Evolutionary conservation across 2,113 vertebrate species (phyloP), one percentile per base, ranked within the genome.

Genomic region (Rostratula benghalensis): DNA sequence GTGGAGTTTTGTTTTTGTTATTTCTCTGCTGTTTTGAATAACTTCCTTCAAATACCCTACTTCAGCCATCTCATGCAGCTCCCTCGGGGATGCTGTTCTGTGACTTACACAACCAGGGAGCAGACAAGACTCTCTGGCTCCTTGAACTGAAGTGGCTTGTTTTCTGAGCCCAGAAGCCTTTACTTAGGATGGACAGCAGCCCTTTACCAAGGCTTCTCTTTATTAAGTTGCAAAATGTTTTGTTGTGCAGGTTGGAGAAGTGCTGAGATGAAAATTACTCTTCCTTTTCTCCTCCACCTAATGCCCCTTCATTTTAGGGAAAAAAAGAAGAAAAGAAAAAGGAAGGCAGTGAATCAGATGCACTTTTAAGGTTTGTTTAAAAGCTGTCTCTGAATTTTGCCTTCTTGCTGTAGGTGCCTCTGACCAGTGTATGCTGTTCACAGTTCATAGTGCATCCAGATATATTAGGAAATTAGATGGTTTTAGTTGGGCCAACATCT

Each of bases 11-110:
- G 43, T 75, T 95, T 90, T 83, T 6, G 1, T 89, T 95, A 51
- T 61, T 78, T 70, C 19, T 89, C 22, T 20, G 19, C 14, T 90
- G 77, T 93, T 96, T 90, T 83, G 79, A 96, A 79, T 92, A 81
- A 45, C 68, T 83, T 87, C 3, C 4, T 64, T 83, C 39, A 82
- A 90, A 83, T 94, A 51, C 61, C 41, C 28, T 78, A 6, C 39
- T 89, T 69, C 39, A 83, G 85, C 65, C 78, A 23, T 24, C 71
- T 91, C 3, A 2, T 3, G 13, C 35, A 48, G 27, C 37, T 90
- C 85, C 92, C 83, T 84, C 13, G 0, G 53, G 92, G 79, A 81
- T 25, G 22, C 31, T 86, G 33, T 80, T n/a, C 65, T 83, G 5
- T 41, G 37, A 46, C 61, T 95, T 96, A 71, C 11, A 57, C 65